Conservation (phyloP, 2,113 vertebrate species). For the Rhinolophus sinicus region DNA sequence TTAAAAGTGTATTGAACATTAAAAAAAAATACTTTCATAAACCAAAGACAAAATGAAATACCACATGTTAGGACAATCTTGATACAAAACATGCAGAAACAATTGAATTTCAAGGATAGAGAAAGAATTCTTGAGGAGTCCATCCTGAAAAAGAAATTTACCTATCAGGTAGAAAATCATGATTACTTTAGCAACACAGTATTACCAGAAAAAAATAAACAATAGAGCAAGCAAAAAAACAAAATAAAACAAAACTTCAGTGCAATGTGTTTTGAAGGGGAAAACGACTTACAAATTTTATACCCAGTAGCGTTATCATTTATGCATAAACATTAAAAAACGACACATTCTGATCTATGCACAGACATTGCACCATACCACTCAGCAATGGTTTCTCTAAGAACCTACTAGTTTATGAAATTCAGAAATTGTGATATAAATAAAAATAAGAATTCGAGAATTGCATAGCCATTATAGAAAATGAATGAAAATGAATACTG, state of each 20-base stretch:
- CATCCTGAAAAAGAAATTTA: neutral
- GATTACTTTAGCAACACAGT: neutral
- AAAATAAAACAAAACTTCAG: neutral
- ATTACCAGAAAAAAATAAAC: neutral
- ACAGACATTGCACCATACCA: neutral
- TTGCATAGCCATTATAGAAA: neutral
- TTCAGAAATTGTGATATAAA: neutral
- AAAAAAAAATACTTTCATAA: neutral
- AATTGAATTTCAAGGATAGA: neutral
- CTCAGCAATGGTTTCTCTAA: neutral
- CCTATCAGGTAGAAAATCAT: neutral
- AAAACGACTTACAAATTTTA: neutral
- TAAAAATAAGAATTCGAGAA: slow-evolving; percentile 8
- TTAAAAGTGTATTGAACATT: neutral
- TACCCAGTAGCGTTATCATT: neutral
- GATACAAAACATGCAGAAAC: neutral
- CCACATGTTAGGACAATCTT: neutral
- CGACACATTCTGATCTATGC: neutral
- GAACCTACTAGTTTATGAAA: neutral
- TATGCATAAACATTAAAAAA: neutral
- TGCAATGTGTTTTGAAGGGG: neutral
- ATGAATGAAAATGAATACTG: neutral
- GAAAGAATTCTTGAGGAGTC: neutral
- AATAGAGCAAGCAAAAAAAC: neutral
- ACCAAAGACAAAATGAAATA: neutral